These are phyloP conservation scores for Lepidocyrtoides sp. DNA, from an alignment of 2,888 invertebrate genomes.

Conservation along the genomic window DNA sequence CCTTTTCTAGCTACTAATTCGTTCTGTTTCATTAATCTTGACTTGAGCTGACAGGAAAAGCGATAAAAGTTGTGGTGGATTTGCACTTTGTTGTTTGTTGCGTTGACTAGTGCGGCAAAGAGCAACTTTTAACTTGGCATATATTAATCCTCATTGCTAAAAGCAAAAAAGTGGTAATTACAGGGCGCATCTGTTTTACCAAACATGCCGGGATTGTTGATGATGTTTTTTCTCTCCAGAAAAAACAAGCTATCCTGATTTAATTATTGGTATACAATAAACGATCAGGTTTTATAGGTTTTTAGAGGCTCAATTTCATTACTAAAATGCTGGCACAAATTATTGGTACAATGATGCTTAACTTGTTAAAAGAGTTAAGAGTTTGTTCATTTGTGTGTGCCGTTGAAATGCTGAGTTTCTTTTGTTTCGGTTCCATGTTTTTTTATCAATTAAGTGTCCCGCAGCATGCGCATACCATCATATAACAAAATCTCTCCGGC, in stretches of 20 bases:
- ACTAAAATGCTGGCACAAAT: neutral
- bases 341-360: too few species aligned
- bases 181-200: neutral
- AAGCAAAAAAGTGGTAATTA: constrained; percentile 33
- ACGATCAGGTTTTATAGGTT: neutral
- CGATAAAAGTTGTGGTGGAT: neutral
- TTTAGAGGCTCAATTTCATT: neutral
- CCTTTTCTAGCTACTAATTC: neutral
- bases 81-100: neutral
- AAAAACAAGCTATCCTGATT: neutral
- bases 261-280: neutral
- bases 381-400: too few species aligned
- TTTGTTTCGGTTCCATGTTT: neutral
- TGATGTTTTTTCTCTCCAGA: neutral
- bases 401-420: too few species aligned
- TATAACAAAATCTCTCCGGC: too few species aligned
- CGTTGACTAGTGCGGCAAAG: neutral
- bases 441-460: neutral
- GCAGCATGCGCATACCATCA: neutral
- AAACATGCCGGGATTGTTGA: neutral
- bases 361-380: too few species aligned
- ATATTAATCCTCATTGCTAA: neutral
- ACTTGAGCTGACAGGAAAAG: constrained; percentile 5
- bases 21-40: neutral
- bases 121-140: neutral